These are phyloP conservation scores for Hippocampus mohnikei DNA, from an alignment of 2,113 vertebrate species.

Conservation along the genomic window DNA sequence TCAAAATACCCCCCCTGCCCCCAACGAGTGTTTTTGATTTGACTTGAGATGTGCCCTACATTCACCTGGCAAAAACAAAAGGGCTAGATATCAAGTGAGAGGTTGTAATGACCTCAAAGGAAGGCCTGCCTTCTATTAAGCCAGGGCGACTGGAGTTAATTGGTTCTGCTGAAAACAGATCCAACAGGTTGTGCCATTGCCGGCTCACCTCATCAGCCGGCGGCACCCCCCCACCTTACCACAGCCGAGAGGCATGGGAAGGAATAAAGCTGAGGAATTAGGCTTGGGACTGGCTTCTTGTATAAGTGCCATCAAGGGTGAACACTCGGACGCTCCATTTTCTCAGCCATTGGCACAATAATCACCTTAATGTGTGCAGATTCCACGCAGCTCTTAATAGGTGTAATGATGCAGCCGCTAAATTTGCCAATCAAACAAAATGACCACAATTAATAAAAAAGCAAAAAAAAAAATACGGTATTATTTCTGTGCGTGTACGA, in stretches of 20 bases:
- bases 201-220: conserved; percentile 52
- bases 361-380: conserved; percentile 91
- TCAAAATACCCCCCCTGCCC: not conserved
- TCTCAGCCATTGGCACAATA: conserved; percentile 73
- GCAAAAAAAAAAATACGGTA: not conserved
- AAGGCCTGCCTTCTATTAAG: conserved; percentile 34
- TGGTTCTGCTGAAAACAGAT: conserved; percentile 47
- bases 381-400: conserved; percentile 84
- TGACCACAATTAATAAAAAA: conserved; percentile 66
- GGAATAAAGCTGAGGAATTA: conserved; percentile 67
- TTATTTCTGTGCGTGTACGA: no score
- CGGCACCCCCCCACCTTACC: conserved; percentile 35
- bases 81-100: conserved; percentile 9
- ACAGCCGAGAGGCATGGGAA: conserved; percentile 56
- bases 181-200: conserved; percentile 32
- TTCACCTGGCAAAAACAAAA: not conserved
- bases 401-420: conserved; percentile 81
- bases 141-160: conserved; percentile 48
- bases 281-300: conserved; percentile 49
- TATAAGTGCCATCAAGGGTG: conserved; percentile 46
- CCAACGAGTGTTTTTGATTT: not conserved
- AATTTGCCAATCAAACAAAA: conserved; percentile 86
- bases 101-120: conserved; percentile 27
- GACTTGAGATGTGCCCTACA: not conserved
- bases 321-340: conserved; percentile 31